Percentiles rank a stretch among this genome's conserved stretches.
Conservation (phyloP, 2,797 vertebrate species). For the Monodelphis domestica region DNA sequence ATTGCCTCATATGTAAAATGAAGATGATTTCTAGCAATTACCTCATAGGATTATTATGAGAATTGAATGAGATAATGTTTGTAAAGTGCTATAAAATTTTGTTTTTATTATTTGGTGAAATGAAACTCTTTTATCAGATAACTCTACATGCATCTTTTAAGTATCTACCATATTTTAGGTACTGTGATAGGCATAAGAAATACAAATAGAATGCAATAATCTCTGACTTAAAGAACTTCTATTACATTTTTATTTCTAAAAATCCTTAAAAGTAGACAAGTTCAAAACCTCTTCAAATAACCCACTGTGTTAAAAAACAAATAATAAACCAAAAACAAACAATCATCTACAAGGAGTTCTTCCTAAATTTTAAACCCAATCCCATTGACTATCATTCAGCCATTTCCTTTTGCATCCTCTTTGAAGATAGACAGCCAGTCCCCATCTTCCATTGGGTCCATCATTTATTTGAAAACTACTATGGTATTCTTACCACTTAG, state of each 20-base stretch:
- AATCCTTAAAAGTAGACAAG: neutral
- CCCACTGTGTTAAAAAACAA: neutral
- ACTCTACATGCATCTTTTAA: neutral
- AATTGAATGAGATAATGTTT: neutral
- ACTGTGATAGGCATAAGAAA: neutral
- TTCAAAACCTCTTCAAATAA: neutral
- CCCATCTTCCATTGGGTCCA: neutral
- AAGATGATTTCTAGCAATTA: neutral
- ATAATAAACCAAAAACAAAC: neutral
- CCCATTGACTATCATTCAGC: neutral
- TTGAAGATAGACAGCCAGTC: neutral
- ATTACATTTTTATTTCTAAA: neutral
- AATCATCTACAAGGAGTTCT: neutral
- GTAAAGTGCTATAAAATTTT: neutral
- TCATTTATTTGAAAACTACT: neutral
- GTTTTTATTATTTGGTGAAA: neutral
- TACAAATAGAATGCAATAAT: neutral
- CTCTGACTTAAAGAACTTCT: neutral
- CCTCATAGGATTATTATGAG: neutral
- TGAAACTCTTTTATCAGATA: neutral
- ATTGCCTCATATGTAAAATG: neutral
- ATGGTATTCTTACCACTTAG: slow-evolving; percentile 5
- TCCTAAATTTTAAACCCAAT: neutral
- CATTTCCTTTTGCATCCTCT: neutral
- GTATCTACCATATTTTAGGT: neutral